phyloP scores from a whole-genome alignment of 2,888 invertebrate species.

The Drosophila nr. medialis region DNA sequence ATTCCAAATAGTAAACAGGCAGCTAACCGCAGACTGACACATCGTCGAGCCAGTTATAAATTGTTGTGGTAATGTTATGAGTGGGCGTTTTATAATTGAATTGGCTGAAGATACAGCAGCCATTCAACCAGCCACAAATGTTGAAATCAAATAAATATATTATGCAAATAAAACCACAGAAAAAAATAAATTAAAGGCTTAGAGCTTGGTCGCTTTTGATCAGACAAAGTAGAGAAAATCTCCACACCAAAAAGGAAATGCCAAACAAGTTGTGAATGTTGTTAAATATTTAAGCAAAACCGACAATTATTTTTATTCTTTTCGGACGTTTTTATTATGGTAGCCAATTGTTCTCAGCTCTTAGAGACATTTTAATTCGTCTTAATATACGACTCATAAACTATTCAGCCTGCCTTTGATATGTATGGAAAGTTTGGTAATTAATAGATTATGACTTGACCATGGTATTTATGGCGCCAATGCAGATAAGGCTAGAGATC shows the following conservation, averaged over 20 bases:
- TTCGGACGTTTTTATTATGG: constrained; percentile 19
- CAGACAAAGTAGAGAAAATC: constrained; percentile 40
- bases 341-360: constrained; percentile 26
- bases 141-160: constrained; percentile 66
- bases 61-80: constrained; percentile 72
- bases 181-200: constrained; percentile 3
- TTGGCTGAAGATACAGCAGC: constrained; percentile 44
- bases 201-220: constrained; percentile 36
- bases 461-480: constrained; percentile 74
- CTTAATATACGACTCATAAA: constrained; percentile 47
- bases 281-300: constrained; percentile 17
- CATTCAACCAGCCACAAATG: constrained; percentile 45
- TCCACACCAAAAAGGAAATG: constrained; percentile 44
- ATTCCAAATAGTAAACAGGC: constrained; percentile 67
- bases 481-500: constrained; percentile 68
- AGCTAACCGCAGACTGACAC: constrained; percentile 55
- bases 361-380: constrained; percentile 28
- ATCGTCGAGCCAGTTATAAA: constrained; percentile 71
- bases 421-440: constrained; percentile 76
- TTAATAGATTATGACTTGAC: constrained; percentile 75
- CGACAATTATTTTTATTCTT: constrained; percentile 28
- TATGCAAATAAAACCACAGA: constrained; percentile 27
- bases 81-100: constrained; percentile 78
- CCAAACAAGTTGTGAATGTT: constrained; percentile 34
- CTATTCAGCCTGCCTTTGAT: constrained; percentile 52